A percentile compares a stretch with the other conserved stretches of the same genome.
These are phyloP conservation scores for Rhinoptilus africanus DNA, from an alignment of 2,113 vertebrate genomes.

Conservation along the genomic window DNA sequence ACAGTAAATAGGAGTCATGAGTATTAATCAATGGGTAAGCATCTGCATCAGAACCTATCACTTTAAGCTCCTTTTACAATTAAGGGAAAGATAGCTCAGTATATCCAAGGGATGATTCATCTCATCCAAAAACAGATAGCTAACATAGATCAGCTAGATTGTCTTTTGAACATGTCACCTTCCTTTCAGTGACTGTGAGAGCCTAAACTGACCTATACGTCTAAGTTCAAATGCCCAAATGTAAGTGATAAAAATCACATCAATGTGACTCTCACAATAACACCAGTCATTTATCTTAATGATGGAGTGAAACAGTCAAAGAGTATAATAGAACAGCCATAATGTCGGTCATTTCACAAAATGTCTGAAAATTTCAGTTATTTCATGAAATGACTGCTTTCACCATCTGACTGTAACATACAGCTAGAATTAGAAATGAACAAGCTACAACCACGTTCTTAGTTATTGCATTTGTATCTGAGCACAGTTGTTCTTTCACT, in stretches of 20 bases:
- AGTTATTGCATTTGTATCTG: slow-evolving; percentile 3
- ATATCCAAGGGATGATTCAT: neutral
- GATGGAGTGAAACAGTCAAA: slow-evolving; percentile 30
- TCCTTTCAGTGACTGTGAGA: neutral
- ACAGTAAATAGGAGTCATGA: accelerated
- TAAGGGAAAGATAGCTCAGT: neutral
- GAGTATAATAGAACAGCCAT: slow-evolving; percentile 13
- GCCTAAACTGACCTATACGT: neutral
- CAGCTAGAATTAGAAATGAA: slow-evolving; percentile 46
- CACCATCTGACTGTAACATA: slow-evolving; percentile 38
- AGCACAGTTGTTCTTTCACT: neutral
- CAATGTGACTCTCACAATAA: slow-evolving; percentile 10
- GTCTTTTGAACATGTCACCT: neutral
- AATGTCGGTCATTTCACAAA: slow-evolving; percentile 47
- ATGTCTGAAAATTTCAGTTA: slow-evolving; percentile 57
- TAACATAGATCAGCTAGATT: neutral
- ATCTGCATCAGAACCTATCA: neutral
- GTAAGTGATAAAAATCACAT: neutral
- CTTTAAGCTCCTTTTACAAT: neutral
- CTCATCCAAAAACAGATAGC: neutral
- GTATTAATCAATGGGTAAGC: neutral
- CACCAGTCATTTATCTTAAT: slow-evolving; percentile 47
- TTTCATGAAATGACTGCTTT: slow-evolving; percentile 62
- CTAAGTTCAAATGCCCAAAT: slow-evolving; percentile 18
- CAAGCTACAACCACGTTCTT: neutral